Percentiles rank a stretch among this genome's conserved stretches.
Conservation (phyloP, 2,113 vertebrate species). For the Zootoca vivipara region DNA sequence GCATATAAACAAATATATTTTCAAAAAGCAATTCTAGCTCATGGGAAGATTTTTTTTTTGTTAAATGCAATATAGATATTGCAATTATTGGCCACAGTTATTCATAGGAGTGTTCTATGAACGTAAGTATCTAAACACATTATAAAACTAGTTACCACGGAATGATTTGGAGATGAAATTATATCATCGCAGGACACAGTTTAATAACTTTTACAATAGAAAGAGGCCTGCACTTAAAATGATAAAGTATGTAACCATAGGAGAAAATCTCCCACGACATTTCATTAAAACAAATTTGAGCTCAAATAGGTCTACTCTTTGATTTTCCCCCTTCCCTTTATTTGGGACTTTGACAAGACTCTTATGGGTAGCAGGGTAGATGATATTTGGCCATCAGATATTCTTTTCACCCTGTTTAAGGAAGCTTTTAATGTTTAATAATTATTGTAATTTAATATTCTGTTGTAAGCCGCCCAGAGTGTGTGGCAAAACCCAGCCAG, state of each 20-base stretch:
- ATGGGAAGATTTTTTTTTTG: not conserved
- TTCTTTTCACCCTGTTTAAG: too few species aligned
- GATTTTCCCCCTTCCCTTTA: not conserved
- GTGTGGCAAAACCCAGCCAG: too few species aligned
- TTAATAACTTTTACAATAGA: not conserved
- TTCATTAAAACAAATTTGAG: not conserved
- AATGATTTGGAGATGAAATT: conserved; percentile 9
- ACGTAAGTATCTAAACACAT: not conserved
- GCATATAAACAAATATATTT: conserved; percentile 7
- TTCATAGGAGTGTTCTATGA: not conserved
- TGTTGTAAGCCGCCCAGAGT: too few species aligned
- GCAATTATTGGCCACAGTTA: not conserved
- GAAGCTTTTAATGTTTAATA: too few species aligned
- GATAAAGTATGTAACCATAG: not conserved
- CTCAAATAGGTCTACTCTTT: not conserved
- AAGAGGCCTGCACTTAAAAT: not conserved
- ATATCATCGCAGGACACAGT: not conserved
- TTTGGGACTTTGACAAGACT: too few species aligned
- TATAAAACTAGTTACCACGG: conserved; percentile 3
- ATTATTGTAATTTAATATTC: too few species aligned
- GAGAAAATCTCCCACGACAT: not conserved
- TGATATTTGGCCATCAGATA: not conserved
- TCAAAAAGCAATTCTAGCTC: not conserved
- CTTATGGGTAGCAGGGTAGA: not conserved
- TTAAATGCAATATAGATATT: not conserved